Percentiles rank a stretch among this genome's conserved stretches.
These are phyloP conservation scores for Drosophila sturtevanti DNA, from an alignment of 1,140 invertebrate genomes.

Conservation along the genomic window DNA sequence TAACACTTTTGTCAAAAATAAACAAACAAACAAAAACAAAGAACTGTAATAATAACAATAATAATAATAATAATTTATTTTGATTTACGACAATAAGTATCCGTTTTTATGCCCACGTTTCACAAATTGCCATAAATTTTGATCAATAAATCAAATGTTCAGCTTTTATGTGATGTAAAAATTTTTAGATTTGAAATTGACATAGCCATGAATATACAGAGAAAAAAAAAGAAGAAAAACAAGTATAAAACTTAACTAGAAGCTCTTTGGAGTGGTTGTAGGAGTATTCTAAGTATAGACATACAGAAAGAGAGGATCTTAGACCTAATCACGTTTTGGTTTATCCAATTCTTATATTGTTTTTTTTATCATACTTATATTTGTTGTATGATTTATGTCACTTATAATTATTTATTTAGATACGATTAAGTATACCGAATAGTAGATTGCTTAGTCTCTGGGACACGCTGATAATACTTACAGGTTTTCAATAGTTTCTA, in stretches of 20 bases:
- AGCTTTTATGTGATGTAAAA: constrained; percentile 33
- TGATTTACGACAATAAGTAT: constrained; percentile 66
- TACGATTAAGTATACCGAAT: constrained; percentile 68
- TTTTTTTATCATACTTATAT: background rate
- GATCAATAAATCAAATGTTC: constrained; percentile 75
- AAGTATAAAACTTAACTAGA: constrained; percentile 66
- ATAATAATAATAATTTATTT: constrained; percentile 64
- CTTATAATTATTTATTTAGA: constrained; percentile 35
- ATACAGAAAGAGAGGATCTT: constrained; percentile 70
- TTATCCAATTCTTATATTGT: background rate
- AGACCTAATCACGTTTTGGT: constrained; percentile 73
- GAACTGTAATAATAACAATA: constrained; percentile 39
- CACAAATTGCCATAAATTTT: constrained; percentile 66
- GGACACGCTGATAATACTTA: constrained; percentile 65
- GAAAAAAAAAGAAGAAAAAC: constrained; percentile 7
- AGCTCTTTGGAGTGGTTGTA: constrained; percentile 53
- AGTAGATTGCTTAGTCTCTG: constrained; percentile 60
- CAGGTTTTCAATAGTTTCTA: constrained; percentile 46
- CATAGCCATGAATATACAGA: constrained; percentile 36
- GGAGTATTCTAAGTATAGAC: constrained; percentile 13
- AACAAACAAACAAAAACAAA: background rate
- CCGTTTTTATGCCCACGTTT: constrained; percentile 43
- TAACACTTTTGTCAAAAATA: constrained; percentile 16
- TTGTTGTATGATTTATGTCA: constrained; percentile 1
- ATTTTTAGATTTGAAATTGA: constrained; percentile 7